A percentile compares a stretch with the other conserved stretches of the same genome.
Evolutionary conservation across 1,140 invertebrate genomes (phyloP).

Genomic region (Temnothorax longispinosus): DNA sequence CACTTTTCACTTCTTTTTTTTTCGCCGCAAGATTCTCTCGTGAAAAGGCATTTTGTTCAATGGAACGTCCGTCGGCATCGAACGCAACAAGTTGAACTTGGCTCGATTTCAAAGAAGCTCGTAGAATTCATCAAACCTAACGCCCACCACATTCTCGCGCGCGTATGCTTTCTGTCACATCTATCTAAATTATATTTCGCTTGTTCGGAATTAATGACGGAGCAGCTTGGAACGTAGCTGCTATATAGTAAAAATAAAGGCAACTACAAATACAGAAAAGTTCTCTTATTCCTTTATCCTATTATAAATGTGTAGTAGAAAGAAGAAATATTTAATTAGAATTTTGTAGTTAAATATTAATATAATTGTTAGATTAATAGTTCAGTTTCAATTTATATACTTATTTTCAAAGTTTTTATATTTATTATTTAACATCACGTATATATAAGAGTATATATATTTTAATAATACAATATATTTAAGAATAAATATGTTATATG

Average conservation of each 20-base stretch:
- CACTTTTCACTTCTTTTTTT: constrained; percentile 11
- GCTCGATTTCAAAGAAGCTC: constrained; percentile 77
- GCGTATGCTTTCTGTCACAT: constrained; percentile 32
- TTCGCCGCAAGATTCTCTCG: background rate
- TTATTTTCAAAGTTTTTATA: background rate
- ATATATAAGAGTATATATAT: background rate
- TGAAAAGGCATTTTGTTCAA: constrained; percentile 56
- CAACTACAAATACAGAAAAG: background rate
- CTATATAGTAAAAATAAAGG: background rate
- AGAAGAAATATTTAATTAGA: background rate
- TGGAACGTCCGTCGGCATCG: constrained; percentile 63
- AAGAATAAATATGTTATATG: background rate
- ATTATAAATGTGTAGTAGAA: background rate
- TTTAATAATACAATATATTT: background rate
- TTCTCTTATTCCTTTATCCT: background rate
- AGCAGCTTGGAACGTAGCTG: background rate
- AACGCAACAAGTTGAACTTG: constrained; percentile 79
- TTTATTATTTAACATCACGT: background rate
- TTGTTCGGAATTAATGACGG: background rate
- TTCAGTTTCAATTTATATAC: background rate
- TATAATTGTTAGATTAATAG: background rate
- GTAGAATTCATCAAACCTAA: constrained; percentile 71
- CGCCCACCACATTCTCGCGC: background rate
- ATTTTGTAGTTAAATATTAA: background rate
- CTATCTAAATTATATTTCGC: constrained; percentile 32